Evolutionary conservation across 2,797 vertebrate species (phyloP), one percentile per base, ranked within the genome.

Genomic region (Ciconia nigra): DNA sequence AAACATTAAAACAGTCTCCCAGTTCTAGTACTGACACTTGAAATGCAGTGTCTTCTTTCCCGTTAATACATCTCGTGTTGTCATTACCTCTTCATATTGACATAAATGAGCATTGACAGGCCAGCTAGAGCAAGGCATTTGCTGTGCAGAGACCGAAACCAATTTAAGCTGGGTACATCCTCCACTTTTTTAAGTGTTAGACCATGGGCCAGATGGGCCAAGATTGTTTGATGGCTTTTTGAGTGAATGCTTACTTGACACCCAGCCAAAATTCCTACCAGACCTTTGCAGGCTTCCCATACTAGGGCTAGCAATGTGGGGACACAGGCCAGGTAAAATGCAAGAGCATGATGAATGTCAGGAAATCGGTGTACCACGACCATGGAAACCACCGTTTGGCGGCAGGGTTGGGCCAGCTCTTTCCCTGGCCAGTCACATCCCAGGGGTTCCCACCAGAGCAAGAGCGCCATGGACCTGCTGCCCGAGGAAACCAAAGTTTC

Each of bases 41-140:
- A 98, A 72, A 87, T 72, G 57, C 61, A 63, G 62, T 77, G 66
- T 90, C 84, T 82, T 89, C 84, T 93, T 90, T 93, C 82, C 92
- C 0, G 1, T 67, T 79, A 83, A 85, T 83, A 6, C 31, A 72
- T 33, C 84, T 81, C 29, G 7, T 8, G 39, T 83, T 91, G 81
- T 83, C 93, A 55, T 71, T 92, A 72, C 67, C 80, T 92, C 84
- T 92, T 87, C 55, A 70, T 74, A 73, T 28, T 9, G 7, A 81
- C 55, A 41, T 26, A 74, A 83, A 69, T 1, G 52, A 77, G 26
- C 42, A 74, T 2, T 71, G 79, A 58, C 70, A 89, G 37, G 51
- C 1, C 39, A 77, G 49, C 47, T 58, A 74, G 52, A 83, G 12
- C 17, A 57, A 81, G 49, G 37, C 13, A 24, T 63, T 66, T 93